A percentile compares a stretch with the other conserved stretches of the same genome.
Evolutionary conservation across 2,888 invertebrate species (phyloP).

Genomic region (Coremacera marginata): DNA sequence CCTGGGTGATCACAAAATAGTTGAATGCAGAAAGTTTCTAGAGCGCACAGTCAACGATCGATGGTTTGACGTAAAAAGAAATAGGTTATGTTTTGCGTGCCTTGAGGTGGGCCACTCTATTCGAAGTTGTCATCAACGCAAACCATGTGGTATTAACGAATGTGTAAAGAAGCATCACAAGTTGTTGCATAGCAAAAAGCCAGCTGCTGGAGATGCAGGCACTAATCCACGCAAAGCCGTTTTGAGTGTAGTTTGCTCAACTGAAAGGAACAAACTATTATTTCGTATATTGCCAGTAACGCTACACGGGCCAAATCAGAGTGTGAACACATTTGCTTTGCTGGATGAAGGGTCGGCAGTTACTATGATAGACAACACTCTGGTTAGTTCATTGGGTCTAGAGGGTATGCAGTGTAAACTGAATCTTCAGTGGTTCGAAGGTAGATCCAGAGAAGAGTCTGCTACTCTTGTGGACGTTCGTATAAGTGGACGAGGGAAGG

Average conservation of each 20-base stretch:
- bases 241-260: background rate
- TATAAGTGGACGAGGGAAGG: slow-evolving; percentile 30
- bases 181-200: background rate
- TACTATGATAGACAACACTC: background rate
- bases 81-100: slow-evolving; percentile 9
- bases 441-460: background rate
- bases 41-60: background rate
- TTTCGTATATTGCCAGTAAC: slow-evolving; percentile 24
- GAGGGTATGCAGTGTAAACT: background rate
- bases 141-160: background rate
- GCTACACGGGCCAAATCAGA: slow-evolving; percentile 24
- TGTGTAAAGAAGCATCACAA: slow-evolving; percentile 11
- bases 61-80: slow-evolving; percentile 13
- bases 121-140: background rate
- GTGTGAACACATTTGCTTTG: slow-evolving; percentile 30
- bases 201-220: background rate
- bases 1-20: background rate
- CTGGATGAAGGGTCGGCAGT: background rate
- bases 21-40: background rate
- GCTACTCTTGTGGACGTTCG: background rate
- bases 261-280: background rate
- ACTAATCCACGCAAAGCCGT: background rate
- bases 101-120: background rate
- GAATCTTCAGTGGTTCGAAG: background rate
- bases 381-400: background rate